These are phyloP conservation scores for Myripristis murdjan DNA, from an alignment of 2,797 vertebrate species.

Conservation along the genomic window DNA sequence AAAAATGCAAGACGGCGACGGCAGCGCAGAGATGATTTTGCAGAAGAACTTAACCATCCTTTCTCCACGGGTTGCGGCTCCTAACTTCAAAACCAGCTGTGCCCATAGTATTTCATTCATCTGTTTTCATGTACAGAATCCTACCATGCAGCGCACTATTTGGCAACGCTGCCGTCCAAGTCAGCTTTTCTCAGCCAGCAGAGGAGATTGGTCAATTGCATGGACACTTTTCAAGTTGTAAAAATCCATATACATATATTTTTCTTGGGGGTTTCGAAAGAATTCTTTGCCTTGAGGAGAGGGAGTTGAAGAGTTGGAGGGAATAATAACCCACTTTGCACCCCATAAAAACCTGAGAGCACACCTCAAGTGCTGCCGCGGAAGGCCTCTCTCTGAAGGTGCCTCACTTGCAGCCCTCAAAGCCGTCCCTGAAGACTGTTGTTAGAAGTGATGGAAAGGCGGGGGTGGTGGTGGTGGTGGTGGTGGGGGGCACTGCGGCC, in stretches of 20 bases:
- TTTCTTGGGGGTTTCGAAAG: constrained; percentile 62
- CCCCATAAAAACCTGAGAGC: constrained; percentile 79
- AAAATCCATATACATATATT: constrained; percentile 76
- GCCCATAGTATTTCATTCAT: constrained; percentile 34
- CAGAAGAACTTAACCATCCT: not conserved
- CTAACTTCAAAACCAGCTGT: constrained; percentile 36
- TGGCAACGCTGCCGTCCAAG: constrained; percentile 49
- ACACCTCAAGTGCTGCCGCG: constrained; percentile 61
- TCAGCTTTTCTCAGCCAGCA: constrained; percentile 54
- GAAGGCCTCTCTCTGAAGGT: constrained; percentile 50
- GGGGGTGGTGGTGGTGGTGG: no score
- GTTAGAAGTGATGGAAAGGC: constrained; percentile 49
- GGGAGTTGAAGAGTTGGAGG: constrained; percentile 51
- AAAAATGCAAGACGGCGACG: constrained; percentile 54
- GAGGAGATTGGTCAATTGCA: constrained; percentile 73
- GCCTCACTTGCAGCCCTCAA: constrained; percentile 25
- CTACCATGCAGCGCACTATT: constrained; percentile 30
- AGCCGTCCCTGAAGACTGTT: constrained; percentile 44
- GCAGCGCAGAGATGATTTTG: constrained; percentile 7
- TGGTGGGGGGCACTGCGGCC: constrained; percentile 13
- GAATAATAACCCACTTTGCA: constrained; percentile 80
- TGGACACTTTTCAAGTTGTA: constrained; percentile 79
- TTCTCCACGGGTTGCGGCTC: constrained; percentile 11
- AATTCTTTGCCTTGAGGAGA: constrained; percentile 56
- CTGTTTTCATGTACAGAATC: constrained; percentile 45